Evolutionary conservation across 2,888 invertebrate species (phyloP), one percentile per base, ranked within the genome.

Genomic region (Portevinia maculata): DNA sequence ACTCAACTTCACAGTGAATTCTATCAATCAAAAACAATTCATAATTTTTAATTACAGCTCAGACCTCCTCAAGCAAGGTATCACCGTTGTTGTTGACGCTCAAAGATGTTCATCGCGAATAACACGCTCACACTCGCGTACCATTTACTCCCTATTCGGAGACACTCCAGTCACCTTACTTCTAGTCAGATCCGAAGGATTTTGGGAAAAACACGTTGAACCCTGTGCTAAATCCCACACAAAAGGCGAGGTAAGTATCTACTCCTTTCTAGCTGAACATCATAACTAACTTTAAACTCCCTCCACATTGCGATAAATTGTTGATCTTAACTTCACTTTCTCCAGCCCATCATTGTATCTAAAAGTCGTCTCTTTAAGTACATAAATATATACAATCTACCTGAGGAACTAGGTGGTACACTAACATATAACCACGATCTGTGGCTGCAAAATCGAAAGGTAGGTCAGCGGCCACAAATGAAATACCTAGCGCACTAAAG

Each of bases 371-470:
- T 96, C 84, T 92, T 91, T 86, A 93, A 93, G 88, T 94, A 93
- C 89, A 93, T 96, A 79, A 94, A 95, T 87, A 91, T 92, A 79
- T 91, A 92, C 62, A 94, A 96, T 89, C 91, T 96, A 87, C 95
- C 95, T 50, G 92, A 92, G 79, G 94, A 95, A 86, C 91, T 96
- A 84, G 95, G 94, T 73, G 96, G 96, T 64, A 92, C 92, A 73
- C 93, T 94, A 88, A 90, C 92, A 75, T 96, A 95, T 90, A 93
- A 94, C 89, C 95, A 95, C 88, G 92, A 93, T 64, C 92, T 92
- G 85, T 96, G 96, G 96, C 92, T 95, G 85, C 93, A 94, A 86
- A 94, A 93, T 88, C 92, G 96, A 90, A 92, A 95, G 92, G 96
- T 96, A 91, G 91, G 92, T 89, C 84, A 79, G 41, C 53, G 13